Conservation (phyloP, 1,140 invertebrate genomes). For the Eumeta japonica region DNA sequence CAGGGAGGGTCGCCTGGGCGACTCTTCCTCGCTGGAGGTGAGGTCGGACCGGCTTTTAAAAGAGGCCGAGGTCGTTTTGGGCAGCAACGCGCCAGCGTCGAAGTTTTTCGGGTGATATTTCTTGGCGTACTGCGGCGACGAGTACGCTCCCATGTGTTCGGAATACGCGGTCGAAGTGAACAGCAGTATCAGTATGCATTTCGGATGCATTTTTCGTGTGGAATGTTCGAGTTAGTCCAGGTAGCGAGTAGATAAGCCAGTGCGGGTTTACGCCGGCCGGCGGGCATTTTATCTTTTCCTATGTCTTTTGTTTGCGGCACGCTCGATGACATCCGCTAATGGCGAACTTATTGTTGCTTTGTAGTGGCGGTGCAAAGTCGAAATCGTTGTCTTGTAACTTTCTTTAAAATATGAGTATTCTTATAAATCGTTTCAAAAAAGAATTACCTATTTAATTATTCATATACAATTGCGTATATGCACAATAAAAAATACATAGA, state of each 20-base stretch:
- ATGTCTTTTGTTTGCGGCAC: conserved; percentile 46
- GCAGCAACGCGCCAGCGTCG: conserved; percentile 30
- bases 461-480: too few species aligned
- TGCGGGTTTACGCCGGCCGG: conserved; percentile 15
- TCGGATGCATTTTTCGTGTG: conserved; percentile 14
- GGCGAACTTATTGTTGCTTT: conserved; percentile 41
- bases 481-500: too few species aligned
- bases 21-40: conserved; percentile 30
- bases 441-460: not conserved
- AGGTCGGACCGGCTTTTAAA: conserved; percentile 31
- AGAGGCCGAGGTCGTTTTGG: conserved; percentile 28
- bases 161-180: conserved; percentile 10
- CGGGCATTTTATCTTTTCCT: conserved; percentile 45
- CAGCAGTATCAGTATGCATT: conserved; percentile 9
- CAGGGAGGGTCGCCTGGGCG: conserved; percentile 44
- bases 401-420: not conserved
- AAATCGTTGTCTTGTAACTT: not conserved
- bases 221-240: conserved; percentile 6
- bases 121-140: conserved; percentile 54
- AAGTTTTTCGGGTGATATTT: conserved; percentile 42
- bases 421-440: not conserved
- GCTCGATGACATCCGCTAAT: conserved; percentile 52
- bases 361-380: conserved; percentile 16
- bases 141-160: conserved; percentile 51
- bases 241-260: conserved; percentile 22